phyloP scores from a whole-genome alignment of 2,888 invertebrate species.

The Drosophila maculinotata region DNA sequence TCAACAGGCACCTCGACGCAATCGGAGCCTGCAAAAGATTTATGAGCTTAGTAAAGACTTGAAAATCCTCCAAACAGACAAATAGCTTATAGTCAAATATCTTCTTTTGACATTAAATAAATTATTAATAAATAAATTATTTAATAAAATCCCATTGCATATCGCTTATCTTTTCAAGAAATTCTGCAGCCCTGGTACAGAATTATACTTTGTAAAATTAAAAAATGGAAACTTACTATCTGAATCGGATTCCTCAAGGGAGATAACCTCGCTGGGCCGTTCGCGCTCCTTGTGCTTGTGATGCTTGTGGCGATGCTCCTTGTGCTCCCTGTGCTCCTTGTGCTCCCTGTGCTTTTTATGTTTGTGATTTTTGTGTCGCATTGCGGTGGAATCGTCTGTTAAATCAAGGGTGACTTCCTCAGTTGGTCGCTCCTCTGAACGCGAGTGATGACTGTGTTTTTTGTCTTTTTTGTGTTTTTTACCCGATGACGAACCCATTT shows the following conservation, averaged over 20 bases:
- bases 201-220: slow-evolving; percentile 47
- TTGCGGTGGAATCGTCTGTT: slow-evolving; percentile 68
- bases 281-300: slow-evolving; percentile 67
- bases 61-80: too few species aligned
- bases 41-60: slow-evolving; percentile 35
- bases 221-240: slow-evolving; percentile 84
- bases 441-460: slow-evolving; percentile 80
- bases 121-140: too few species aligned
- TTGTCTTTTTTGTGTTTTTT: slow-evolving; percentile 85
- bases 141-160: slow-evolving; percentile 39
- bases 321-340: slow-evolving; percentile 83
- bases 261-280: slow-evolving; percentile 75
- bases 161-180: slow-evolving; percentile 64
- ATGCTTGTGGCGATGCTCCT: slow-evolving; percentile 78
- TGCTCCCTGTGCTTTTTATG: slow-evolving; percentile 76
- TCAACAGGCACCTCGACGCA: slow-evolving; percentile 85
- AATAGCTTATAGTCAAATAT: background rate
- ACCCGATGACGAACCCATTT: slow-evolving; percentile 84
- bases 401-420: slow-evolving; percentile 67
- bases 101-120: too few species aligned
- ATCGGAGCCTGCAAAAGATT: slow-evolving; percentile 84
- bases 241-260: slow-evolving; percentile 83
- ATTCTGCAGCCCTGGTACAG: slow-evolving; percentile 30
- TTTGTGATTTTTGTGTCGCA: slow-evolving; percentile 71
- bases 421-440: slow-evolving; percentile 61